Conservation (phyloP, 1,140 invertebrate species). For the Zaprionus ghesquierei region DNA sequence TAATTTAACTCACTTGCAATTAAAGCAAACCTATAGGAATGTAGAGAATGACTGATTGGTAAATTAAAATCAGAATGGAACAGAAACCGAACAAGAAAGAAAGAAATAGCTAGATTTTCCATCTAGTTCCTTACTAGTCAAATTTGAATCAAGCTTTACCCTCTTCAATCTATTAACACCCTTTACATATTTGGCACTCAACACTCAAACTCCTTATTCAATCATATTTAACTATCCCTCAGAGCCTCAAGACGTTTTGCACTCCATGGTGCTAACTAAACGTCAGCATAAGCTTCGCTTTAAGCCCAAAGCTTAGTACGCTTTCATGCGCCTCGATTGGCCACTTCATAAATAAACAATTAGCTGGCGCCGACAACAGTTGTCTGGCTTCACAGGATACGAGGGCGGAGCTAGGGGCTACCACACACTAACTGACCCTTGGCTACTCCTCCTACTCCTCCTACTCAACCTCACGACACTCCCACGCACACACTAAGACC, state of each 20-base stretch:
- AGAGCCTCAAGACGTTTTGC: background rate
- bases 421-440: background rate
- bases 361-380: constrained; percentile 37
- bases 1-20: background rate
- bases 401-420: background rate
- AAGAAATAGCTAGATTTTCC: background rate
- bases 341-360: constrained; percentile 58
- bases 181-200: background rate
- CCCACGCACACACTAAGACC: background rate
- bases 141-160: background rate
- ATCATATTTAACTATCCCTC: background rate
- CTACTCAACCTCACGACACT: too few relatives aligned
- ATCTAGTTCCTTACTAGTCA: background rate
- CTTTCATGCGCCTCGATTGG: constrained; percentile 30
- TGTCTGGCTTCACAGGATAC: constrained; percentile 41
- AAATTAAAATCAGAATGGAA: background rate
- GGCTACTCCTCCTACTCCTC: background rate
- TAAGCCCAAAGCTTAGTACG: constrained; percentile 30
- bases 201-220: background rate
- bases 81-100: background rate
- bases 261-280: background rate
- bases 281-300: constrained; percentile 13
- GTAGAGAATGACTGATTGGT: background rate
- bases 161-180: background rate
- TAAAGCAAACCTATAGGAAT: background rate